Percentiles rank a stretch among this genome's conserved stretches.
Evolutionary conservation across 1,140 invertebrate genomes (phyloP).

Genomic region (Drosophila lacertosa): DNA sequence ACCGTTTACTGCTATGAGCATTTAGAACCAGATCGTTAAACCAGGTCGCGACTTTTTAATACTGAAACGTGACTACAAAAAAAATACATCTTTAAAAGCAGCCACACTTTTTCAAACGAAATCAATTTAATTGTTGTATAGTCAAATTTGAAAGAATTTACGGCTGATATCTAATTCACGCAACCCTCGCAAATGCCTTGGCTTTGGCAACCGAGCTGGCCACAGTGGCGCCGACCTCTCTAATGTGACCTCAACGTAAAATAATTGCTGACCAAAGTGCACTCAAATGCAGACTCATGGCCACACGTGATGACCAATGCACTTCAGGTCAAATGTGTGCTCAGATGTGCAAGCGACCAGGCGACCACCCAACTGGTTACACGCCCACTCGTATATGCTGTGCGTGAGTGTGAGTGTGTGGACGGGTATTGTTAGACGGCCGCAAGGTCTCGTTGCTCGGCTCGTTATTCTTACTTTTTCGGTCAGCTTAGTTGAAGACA

Average conservation of each 20-base stretch:
- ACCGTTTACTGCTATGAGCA: not conserved
- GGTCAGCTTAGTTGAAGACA: conserved; percentile 70
- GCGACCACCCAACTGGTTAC: conserved; percentile 1
- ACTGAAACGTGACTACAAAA: too few species aligned
- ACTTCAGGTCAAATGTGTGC: conserved; percentile 78
- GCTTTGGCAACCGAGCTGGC: conserved; percentile 55
- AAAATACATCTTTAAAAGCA: too few species aligned
- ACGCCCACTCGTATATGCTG: not conserved
- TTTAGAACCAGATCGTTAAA: not conserved
- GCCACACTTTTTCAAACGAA: too few species aligned
- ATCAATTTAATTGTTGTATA: too few species aligned
- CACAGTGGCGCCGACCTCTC: conserved; percentile 61
- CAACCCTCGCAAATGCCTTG: conserved; percentile 43
- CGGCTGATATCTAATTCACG: not conserved
- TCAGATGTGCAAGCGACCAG: conserved; percentile 46
- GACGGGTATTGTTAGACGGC: conserved; percentile 51
- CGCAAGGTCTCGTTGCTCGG: conserved; percentile 43
- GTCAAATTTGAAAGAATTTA: not conserved
- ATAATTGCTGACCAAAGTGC: conserved; percentile 82
- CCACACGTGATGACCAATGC: conserved; percentile 81
- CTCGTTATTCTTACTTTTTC: conserved; percentile 80
- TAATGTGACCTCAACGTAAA: conserved; percentile 82
- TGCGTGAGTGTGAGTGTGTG: conserved; percentile 3
- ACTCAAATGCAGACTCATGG: conserved; percentile 82
- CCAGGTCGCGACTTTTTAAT: too few species aligned